phyloP scores from a whole-genome alignment of 2,113 vertebrate species.

The Hippocampus zosterae region DNA sequence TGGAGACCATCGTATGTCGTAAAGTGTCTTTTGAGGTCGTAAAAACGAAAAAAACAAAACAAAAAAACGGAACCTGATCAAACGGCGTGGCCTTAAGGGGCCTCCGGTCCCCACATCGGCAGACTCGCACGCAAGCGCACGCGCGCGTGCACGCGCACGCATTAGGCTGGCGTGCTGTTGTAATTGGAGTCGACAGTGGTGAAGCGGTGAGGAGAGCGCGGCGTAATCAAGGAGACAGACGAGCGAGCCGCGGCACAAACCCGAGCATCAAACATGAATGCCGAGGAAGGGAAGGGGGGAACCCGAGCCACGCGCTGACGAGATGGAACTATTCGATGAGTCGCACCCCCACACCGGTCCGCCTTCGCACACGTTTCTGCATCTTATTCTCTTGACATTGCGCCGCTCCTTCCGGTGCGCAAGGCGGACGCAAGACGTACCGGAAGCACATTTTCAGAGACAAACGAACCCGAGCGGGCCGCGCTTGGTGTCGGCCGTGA shows the following conservation, averaged over 20 bases:
- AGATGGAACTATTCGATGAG: not conserved
- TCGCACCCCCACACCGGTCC: no score
- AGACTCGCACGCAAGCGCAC: no score
- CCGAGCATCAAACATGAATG: slow-evolving; percentile 34
- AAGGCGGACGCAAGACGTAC: no score
- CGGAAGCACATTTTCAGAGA: no score
- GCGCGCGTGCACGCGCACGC: not conserved
- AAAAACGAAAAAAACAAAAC: slow-evolving; percentile 12
- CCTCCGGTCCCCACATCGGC: not conserved
- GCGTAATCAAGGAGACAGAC: slow-evolving; percentile 49
- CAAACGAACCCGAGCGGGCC: no score
- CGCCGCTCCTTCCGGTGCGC: no score
- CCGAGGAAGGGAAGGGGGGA: slow-evolving; percentile 27
- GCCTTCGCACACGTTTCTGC: no score
- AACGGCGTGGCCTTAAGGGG: slow-evolving; percentile 31
- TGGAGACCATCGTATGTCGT: not conserved
- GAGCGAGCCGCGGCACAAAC: slow-evolving; percentile 7
- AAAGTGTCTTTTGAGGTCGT: not conserved
- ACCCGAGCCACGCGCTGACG: slow-evolving; percentile 6
- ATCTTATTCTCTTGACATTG: no score
- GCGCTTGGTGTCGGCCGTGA: not conserved
- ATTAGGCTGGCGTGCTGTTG: slow-evolving; percentile 29
- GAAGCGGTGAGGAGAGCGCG: slow-evolving; percentile 40
- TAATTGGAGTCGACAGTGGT: slow-evolving; percentile 55
- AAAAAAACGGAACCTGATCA: slow-evolving; percentile 10